Percentiles rank a stretch among this genome's conserved stretches.
phyloP scores from a whole-genome alignment of 2,888 invertebrate species.

The Nebria brevicollis region DNA sequence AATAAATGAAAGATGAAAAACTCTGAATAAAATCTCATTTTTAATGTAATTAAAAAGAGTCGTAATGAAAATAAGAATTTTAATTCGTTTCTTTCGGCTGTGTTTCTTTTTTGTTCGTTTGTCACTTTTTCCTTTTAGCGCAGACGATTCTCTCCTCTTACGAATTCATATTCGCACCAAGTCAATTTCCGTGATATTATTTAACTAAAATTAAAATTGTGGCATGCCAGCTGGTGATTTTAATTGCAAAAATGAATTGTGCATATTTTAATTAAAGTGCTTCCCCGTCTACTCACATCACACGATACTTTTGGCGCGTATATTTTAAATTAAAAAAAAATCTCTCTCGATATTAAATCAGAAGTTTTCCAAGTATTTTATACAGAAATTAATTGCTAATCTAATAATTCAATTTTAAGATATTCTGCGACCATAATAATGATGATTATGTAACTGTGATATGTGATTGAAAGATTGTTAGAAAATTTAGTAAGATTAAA shows the following conservation, averaged over 20 bases:
- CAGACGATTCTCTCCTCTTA: not conserved
- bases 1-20: not conserved
- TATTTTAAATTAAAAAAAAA: not conserved
- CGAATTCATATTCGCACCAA: constrained; percentile 33
- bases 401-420: not conserved
- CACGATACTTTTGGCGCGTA: not conserved
- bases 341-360: not conserved
- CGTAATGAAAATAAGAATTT: constrained; percentile 45
- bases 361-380: not conserved
- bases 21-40: constrained; percentile 45
- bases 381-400: not conserved
- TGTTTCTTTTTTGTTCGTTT: constrained; percentile 8
- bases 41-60: constrained; percentile 46
- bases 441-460: too few species aligned
- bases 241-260: constrained; percentile 47
- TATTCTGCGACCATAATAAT: not conserved
- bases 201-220: constrained; percentile 47
- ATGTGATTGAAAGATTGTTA: too few species aligned
- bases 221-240: constrained; percentile 43
- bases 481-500: too few species aligned
- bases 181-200: constrained; percentile 47
- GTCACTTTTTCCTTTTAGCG: constrained; percentile 22
- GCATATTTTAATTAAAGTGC: constrained; percentile 47
- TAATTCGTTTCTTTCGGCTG: constrained; percentile 29
- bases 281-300: not conserved